Base-by-base conservation (phyloP, 2,113 vertebrate genomes). In the Nymphicus hollandicus region DNA sequence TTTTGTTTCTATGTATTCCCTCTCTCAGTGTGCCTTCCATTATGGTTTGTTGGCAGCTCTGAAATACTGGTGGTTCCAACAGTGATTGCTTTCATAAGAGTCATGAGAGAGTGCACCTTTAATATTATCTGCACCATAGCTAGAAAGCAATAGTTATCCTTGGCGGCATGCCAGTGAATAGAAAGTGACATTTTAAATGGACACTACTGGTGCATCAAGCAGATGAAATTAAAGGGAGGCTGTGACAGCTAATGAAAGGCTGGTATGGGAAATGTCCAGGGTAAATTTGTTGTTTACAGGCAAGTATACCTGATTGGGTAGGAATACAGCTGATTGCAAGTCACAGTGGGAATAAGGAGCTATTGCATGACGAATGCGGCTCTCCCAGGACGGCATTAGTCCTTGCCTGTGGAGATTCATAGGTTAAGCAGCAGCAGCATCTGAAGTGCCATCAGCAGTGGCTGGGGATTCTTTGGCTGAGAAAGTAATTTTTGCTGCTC, bases 21-120 rank as follows among this genome's bases (percentile, higher is more conserved):
- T 65, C 44, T 97, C 96, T 77, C 96, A 93, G 94, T 79, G 17
- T 83, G 92, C 55, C 77, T 87, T 91, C 96, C 95, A 93, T 95
- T 94, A 49, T 78, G 89, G 85, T 76, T 17, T 84, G 28, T 41
- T 70, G 87, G 91, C 77, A 90, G 83, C 84, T 95, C 81, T 66
- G 86, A 69, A 69, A 35, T 77, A 7, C 66, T 56, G 50, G 29
- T 81, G 85, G n/a, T 17, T 96, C 73, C 91, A 94, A 50, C 78
- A 92, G 92, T 37, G 84, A 94, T 76, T 81, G 74, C 87, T 94
- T 95, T 94, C 91, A 86, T 5, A 11, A 85, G 93, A 96, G 93
- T 92, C 95, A 94, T 31, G 52, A 97, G 94, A 96, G 78, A 95
- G 89, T 82, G 76, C 94, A 97, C 96, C 92, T 96, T 94, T 86